Evolutionary conservation across 1,140 invertebrate species (phyloP), one percentile per base, ranked within the genome.

Genomic region (Sitophilus oryzae): DNA sequence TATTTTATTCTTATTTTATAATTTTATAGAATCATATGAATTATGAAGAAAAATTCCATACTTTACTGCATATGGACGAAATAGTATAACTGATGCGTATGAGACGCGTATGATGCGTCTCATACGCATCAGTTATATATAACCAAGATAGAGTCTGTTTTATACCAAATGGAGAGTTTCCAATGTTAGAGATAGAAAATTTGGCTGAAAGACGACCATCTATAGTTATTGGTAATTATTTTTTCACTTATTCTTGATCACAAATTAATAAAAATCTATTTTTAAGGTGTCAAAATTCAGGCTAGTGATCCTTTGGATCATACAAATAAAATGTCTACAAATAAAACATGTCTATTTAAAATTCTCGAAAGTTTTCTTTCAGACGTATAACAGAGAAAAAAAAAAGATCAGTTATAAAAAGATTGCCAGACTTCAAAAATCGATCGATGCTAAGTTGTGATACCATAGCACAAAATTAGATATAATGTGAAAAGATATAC

Each of bases 201-300:
- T 73, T 96, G 8, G 77, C 81, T 43, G 93, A 96, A 71, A 85
- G 81, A 60, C 78, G 92, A 41, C 93, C 92, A 2, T 93, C 90
- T 1, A 68, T 96, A 5, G 77, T 93, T 34, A 65, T 83, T 40
- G 90, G 60, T 54, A 47, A 21, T 10, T 9, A 30, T 30, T 6
- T 6, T 6, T 30, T 11, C 5, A 22, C 2, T 23, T 30, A 16
- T 15, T 22, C n/a, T 14, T 46, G 6, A 34, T 41, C 11, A 22
- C 3, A 38, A 3, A 9, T 2, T 18, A 38, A 11, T 9, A 37
- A 38, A 11, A 19, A 41, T 51, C 3, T 47, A 35, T 14, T 16
- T 30, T 30, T 51, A 25, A 45, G 55, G 91, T 1, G 93, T 96
- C 70, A 78, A 73, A 69, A 81, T 87, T 15, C 74, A 85, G 21